Evolutionary conservation across 1,140 invertebrate genomes (phyloP).

Genomic region (Drosophila arizonae): DNA sequence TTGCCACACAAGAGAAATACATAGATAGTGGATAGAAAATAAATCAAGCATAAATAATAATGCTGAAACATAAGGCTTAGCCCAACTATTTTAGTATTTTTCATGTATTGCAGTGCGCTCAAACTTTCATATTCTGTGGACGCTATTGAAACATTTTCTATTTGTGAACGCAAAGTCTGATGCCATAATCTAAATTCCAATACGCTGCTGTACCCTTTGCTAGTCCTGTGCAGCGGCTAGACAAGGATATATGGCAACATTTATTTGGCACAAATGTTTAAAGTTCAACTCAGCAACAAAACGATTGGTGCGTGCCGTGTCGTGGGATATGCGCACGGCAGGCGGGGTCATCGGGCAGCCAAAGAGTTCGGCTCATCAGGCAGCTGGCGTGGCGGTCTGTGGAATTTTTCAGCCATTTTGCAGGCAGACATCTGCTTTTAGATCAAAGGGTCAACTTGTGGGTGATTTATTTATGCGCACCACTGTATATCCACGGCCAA

Average conservation of each 20-base stretch:
- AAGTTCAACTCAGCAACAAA: slow-evolving; percentile 23
- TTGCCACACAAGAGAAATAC: no score
- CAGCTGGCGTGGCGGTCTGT: slow-evolving; percentile 25
- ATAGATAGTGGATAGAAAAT: no score
- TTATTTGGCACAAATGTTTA: slow-evolving; percentile 45
- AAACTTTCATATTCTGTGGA: neutral
- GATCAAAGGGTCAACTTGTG: slow-evolving; percentile 61
- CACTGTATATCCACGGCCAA: slow-evolving; percentile 33
- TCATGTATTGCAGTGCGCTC: no score
- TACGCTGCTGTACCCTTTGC: neutral
- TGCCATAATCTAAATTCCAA: neutral
- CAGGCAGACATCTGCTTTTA: slow-evolving; percentile 53
- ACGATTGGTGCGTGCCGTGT: slow-evolving; percentile 11
- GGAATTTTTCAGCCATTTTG: slow-evolving; percentile 38
- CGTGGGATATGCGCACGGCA: slow-evolving; percentile 6
- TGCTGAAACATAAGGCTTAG: no score
- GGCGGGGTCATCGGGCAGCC: slow-evolving; percentile 15
- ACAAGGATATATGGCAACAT: slow-evolving; percentile 28
- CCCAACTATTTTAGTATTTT: no score
- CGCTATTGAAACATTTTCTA: neutral
- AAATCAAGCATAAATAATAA: no score
- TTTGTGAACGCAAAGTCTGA: neutral
- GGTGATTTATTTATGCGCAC: slow-evolving; percentile 57
- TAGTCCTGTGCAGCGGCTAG: neutral
- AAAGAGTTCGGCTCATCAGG: slow-evolving; percentile 37